These are phyloP conservation scores for Drosophila ironensis DNA, from an alignment of 1,140 invertebrate species.

Conservation along the genomic window DNA sequence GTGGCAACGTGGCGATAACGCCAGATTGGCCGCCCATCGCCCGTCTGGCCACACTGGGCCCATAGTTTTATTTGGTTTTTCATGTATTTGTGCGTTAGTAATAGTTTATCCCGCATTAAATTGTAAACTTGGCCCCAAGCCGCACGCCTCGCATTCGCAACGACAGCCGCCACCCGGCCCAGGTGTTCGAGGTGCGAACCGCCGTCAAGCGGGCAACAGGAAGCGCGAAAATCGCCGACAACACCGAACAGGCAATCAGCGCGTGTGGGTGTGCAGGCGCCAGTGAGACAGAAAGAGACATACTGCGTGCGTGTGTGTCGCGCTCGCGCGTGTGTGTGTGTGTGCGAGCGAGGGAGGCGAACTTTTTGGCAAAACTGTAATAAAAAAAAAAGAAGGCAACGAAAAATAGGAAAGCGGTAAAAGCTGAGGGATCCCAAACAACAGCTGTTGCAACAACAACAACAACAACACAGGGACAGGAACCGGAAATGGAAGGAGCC, in stretches of 20 bases:
- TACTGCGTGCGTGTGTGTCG: background rate
- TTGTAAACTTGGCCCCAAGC: conserved; percentile 28
- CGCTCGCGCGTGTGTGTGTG: background rate
- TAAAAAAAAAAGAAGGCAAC: background rate
- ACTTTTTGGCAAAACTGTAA: background rate
- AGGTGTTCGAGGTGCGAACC: background rate
- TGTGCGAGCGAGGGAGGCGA: background rate
- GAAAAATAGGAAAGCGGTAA: no score
- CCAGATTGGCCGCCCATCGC: background rate
- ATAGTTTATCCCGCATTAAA: conserved; percentile 70
- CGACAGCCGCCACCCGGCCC: conserved; percentile 2
- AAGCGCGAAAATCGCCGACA: no score
- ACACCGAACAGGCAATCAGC: background rate
- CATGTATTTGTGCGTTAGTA: conserved; percentile 62
- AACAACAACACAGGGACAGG: no score
- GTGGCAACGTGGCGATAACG: conserved; percentile 18
- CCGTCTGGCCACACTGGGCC: background rate
- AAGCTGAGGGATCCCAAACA: no score
- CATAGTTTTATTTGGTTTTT: conserved; percentile 31
- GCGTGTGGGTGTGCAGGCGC: background rate
- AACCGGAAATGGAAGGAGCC: no score
- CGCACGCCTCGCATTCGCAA: background rate
- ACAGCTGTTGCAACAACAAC: no score
- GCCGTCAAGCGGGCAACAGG: no score
- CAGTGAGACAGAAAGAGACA: background rate